Evolutionary conservation across 2,888 invertebrate genomes (phyloP).

Genomic region (Argynnis bischoffii): DNA sequence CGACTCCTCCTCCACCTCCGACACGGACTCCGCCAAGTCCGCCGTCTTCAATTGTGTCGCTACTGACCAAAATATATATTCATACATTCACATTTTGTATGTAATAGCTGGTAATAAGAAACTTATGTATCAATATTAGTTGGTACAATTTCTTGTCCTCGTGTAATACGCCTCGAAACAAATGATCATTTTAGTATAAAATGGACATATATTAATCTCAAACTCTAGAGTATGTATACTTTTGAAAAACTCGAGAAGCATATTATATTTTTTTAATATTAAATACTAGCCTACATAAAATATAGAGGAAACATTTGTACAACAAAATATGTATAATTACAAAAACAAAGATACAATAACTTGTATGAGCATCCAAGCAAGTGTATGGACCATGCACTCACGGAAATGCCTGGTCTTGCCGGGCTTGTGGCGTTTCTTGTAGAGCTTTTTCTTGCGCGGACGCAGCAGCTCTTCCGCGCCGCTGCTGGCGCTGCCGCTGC

Average conservation of each 20-base stretch:
- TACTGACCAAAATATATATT: conserved; percentile 43
- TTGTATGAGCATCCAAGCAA: conserved; percentile 18
- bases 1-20: conserved; percentile 84
- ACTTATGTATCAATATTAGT: too few species aligned
- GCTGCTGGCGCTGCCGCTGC: conserved; percentile 77
- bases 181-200: too few species aligned
- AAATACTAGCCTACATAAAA: too few species aligned
- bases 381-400: conserved; percentile 65
- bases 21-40: conserved; percentile 83
- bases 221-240: too few species aligned
- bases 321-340: not conserved
- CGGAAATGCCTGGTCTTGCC: conserved; percentile 72
- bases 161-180: too few species aligned
- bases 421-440: conserved; percentile 85
- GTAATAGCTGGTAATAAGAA: too few species aligned
- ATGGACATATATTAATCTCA: too few species aligned
- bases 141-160: too few species aligned
- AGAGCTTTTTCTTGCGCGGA: conserved; percentile 83
- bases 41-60: conserved; percentile 73
- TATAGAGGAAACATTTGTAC: conserved; percentile 39
- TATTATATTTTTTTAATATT: too few species aligned
- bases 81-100: conserved; percentile 21
- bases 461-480: conserved; percentile 75
- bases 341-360: not conserved
- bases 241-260: too few species aligned